These are phyloP conservation scores for Nannoperca obscura DNA, from an alignment of 2,797 vertebrate genomes.

Conservation along the genomic window DNA sequence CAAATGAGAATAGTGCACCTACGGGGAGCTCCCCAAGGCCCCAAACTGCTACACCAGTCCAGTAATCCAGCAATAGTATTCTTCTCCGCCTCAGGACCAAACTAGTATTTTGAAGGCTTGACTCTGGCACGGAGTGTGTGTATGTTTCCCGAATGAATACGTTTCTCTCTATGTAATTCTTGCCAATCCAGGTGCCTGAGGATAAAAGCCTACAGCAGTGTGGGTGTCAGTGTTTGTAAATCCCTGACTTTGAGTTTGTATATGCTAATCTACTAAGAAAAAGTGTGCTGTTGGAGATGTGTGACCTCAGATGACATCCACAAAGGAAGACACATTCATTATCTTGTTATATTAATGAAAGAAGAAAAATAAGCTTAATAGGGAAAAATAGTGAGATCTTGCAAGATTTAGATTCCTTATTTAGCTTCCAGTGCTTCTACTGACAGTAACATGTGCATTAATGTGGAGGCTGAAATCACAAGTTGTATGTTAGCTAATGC, in stretches of 20 bases:
- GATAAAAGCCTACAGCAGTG: slow-evolving; percentile 70
- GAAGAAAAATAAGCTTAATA: slow-evolving; percentile 16
- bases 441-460: slow-evolving; percentile 58
- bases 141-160: slow-evolving; percentile 65
- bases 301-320: slow-evolving; percentile 29
- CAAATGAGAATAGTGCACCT: slow-evolving; percentile 41
- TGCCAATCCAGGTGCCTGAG: slow-evolving; percentile 63
- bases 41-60: slow-evolving; percentile 28
- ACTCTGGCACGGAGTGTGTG: slow-evolving; percentile 47
- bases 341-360: slow-evolving; percentile 24
- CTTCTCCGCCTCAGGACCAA: slow-evolving; percentile 62
- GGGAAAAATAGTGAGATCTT: slow-evolving; percentile 27
- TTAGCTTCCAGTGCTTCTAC: background rate
- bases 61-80: slow-evolving; percentile 51
- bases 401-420: slow-evolving; percentile 10
- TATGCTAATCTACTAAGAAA: slow-evolving; percentile 24
- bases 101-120: slow-evolving; percentile 39
- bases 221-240: slow-evolving; percentile 34
- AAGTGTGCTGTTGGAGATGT: background rate
- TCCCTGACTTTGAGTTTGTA: slow-evolving; percentile 20
- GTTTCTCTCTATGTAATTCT: slow-evolving; percentile 64
- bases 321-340: slow-evolving; percentile 1
- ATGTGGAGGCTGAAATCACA: slow-evolving; percentile 50
- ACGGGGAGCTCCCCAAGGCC: slow-evolving; percentile 43
- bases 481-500: slow-evolving; percentile 50